Evolutionary conservation across 2,797 vertebrate genomes (phyloP), one percentile per base, ranked within the genome.

Genomic region (Enteromius paludinosus): DNA sequence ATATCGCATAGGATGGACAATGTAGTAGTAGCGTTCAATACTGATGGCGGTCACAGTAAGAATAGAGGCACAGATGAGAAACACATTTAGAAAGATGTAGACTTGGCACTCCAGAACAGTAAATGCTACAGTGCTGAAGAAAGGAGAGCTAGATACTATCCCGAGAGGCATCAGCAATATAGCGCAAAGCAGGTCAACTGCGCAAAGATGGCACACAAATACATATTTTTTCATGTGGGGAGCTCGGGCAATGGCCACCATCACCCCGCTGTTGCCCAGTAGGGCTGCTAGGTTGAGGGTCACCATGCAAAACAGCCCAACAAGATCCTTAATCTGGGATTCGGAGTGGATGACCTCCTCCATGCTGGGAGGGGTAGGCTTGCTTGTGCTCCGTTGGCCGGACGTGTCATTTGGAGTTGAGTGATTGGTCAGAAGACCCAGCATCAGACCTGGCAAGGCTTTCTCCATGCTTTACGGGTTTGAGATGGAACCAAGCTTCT

Each of bases 11-110:
- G 97, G 97, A 62, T 98, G 96, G 47, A 97, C 95, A 0, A 99
- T 98, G 90, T 98, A 96, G 88, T 97, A 98, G 90, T 96, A 98
- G 18, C 97, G 93, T 88, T 98, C 97, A 70, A 99, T 94, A 0
- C 97, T 97, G 87, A 99, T 97, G 70, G 95, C 92, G 0, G 96
- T 97, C 89, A 98, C 93, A 59, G 97, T 97, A 75, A 99, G 95
- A 85, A 98, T 97, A 43, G 96, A 97, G 73, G 96, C 96, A 0
- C 96, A 96, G 61, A 97, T 94, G 87, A 99, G 95, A 66, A 94
- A 92, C 0, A 96, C 93, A 0, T 96, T 97, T 68, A 98, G 92
- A 90, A 97, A 97, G 80, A 97, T 91, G 30, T 96, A 94, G 0
- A 95, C 90, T 82, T 95, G 94, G 91, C 97, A 99, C 73, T 96